Conservation (phyloP, 2,797 vertebrate species). For the Triplophysa bombifrons region DNA sequence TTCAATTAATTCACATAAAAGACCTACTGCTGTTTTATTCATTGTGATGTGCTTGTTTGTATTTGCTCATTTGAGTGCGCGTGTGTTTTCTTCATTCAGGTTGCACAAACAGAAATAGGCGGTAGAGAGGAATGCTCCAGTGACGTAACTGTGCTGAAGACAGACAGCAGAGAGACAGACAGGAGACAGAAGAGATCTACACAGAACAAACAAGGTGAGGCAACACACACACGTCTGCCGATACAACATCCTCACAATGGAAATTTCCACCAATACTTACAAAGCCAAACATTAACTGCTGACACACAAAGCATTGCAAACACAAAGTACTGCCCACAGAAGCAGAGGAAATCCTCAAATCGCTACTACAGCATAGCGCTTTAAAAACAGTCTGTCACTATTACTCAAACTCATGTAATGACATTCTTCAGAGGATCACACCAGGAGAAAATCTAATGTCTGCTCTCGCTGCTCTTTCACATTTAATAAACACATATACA, state of each 20-base stretch:
- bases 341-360: background rate
- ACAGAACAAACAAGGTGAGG: constrained; percentile 82
- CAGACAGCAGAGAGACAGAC: constrained; percentile 66
- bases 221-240: constrained; percentile 41
- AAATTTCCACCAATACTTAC: background rate
- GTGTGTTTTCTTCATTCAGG: constrained; percentile 66
- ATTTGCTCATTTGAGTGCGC: constrained; percentile 1
- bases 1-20: constrained; percentile 56
- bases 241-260: background rate
- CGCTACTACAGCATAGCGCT: background rate
- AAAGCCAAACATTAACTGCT: background rate
- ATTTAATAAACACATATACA: background rate
- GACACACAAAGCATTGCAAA: background rate
- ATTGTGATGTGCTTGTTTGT: constrained; percentile 8
- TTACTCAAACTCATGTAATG: background rate
- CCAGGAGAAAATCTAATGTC: background rate
- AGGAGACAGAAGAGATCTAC: constrained; percentile 13
- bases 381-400: background rate
- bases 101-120: constrained; percentile 66
- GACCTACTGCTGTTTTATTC: constrained; percentile 25
- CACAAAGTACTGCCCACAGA: background rate
- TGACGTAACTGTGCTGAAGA: constrained; percentile 70
- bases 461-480: background rate
- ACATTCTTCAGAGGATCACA: background rate
- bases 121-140: constrained; percentile 73